Evolutionary conservation across 2,888 invertebrate genomes (phyloP), one percentile per base, ranked within the genome.

Genomic region (Trichopria drosophilae): DNA sequence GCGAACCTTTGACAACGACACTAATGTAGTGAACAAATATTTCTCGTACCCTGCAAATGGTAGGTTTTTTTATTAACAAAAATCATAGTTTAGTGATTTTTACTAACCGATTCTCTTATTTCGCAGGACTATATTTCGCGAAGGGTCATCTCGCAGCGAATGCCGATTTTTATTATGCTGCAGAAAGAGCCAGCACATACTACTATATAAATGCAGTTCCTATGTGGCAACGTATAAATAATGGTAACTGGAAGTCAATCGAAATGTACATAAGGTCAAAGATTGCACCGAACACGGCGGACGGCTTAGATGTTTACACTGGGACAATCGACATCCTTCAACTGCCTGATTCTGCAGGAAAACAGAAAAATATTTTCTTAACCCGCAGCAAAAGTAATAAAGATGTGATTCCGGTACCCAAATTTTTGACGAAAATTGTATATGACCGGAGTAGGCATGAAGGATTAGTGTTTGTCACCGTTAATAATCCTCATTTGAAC

Each of bases 71-170:
- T n/a, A n/a, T n/a, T n/a, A n/a, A n/a, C n/a, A n/a, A n/a, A n/a
- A n/a, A n/a, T n/a, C n/a, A n/a, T n/a, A n/a, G n/a, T n/a, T n/a
- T n/a, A n/a, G n/a, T n/a, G n/a, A n/a, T n/a, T n/a, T n/a, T n/a
- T n/a, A n/a, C n/a, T n/a, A n/a, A n/a, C n/a, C n/a, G n/a, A n/a
- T n/a, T n/a, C n/a, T n/a, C n/a, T n/a, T n/a, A n/a, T n/a, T n/a
- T n/a, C n/a, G n/a, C n/a, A n/a, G n/a, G n/a, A n/a, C n/a, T n/a
- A n/a, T n/a, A n/a, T 51, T 61, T 81, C 29, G 67, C 79, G 3
- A 74, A 79, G 9, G 82, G 82, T 12, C 82, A 82, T 64, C 63
- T 82, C 35, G 73, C 78, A 0, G 79, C 82, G 3, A 81, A 79
- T 59, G 75, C 77, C 0, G 82, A 83, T 67, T 77, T 79, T 55